A percentile compares a stretch with the other conserved stretches of the same genome.
These are phyloP conservation scores for Camponotus fellah DNA, from an alignment of 2,888 invertebrate genomes.

Conservation along the genomic window DNA sequence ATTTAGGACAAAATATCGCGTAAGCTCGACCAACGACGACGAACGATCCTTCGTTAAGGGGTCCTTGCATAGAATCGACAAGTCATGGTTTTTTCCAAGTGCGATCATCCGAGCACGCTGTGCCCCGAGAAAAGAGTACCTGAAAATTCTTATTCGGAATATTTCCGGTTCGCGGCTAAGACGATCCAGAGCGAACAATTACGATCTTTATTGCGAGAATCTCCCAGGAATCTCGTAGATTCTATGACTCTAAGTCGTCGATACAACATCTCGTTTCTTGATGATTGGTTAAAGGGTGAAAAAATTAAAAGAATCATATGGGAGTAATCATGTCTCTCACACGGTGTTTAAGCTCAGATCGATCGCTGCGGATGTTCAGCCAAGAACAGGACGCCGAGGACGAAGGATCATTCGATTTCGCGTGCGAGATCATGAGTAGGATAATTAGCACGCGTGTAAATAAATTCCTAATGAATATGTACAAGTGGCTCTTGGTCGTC, in stretches of 20 bases:
- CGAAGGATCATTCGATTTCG: constrained; percentile 65
- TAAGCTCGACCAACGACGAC: constrained; percentile 42
- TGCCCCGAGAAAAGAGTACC: constrained; percentile 54
- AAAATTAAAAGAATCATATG: constrained; percentile 15
- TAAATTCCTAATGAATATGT: constrained; percentile 85
- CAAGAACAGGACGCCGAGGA: constrained; percentile 50
- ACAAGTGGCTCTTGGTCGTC: constrained; percentile 75
- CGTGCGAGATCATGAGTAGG: constrained; percentile 62
- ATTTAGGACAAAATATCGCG: constrained; percentile 13
- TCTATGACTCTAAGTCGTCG: constrained; percentile 21
- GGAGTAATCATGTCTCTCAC: constrained; percentile 43
- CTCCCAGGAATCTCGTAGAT: not conserved
- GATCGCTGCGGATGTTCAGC: constrained; percentile 11
- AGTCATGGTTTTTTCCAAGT: constrained; percentile 23
- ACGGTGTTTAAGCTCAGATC: constrained; percentile 15
- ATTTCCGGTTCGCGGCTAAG: constrained; percentile 21
- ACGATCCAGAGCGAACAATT: not conserved
- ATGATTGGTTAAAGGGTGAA: constrained; percentile 3
- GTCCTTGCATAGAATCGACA: constrained; percentile 28
- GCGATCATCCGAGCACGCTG: constrained; percentile 35
- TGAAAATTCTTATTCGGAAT: constrained; percentile 46
- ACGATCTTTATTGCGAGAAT: not conserved
- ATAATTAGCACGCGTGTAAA: constrained; percentile 84
- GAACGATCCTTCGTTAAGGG: constrained; percentile 67
- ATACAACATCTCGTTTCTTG: constrained; percentile 8